Evolutionary conservation across 1,140 invertebrate genomes (phyloP).

Genomic region (Hycleus cichorii): DNA sequence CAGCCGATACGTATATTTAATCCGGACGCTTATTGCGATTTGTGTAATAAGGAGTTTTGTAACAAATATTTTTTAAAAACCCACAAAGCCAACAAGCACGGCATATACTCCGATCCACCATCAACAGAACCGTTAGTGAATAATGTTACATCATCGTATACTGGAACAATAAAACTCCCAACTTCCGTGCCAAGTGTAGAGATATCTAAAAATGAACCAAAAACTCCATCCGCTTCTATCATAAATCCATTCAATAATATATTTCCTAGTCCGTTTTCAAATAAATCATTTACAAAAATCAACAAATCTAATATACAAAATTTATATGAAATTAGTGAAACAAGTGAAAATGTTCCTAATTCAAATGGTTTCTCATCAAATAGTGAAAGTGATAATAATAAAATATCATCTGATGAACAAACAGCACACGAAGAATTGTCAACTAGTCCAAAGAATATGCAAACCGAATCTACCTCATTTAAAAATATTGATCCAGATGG

Average conservation of each 20-base stretch:
- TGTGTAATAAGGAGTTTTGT: constrained; percentile 98
- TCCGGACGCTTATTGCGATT: constrained; percentile 89
- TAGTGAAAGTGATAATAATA: constrained; percentile 25
- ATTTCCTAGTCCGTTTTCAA: constrained; percentile 30
- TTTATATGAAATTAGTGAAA: constrained; percentile 21
- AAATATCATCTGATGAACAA: constrained; percentile 24
- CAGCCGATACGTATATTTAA: constrained; percentile 82
- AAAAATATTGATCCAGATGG: constrained; percentile 34
- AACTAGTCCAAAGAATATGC: constrained; percentile 28
- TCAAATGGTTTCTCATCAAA: constrained; percentile 30
- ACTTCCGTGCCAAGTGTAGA: constrained; percentile 38
- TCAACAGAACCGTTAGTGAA: constrained; percentile 34
- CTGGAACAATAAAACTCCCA: constrained; percentile 30
- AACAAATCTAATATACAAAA: constrained; percentile 17
- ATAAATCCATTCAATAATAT: constrained; percentile 29
- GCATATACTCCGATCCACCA: constrained; percentile 66
- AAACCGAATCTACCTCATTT: constrained; percentile 34
- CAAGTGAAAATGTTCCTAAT: constrained; percentile 22
- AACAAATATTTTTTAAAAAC: constrained; percentile 99
- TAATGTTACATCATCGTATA: constrained; percentile 16
- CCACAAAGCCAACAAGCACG: constrained; percentile 92
- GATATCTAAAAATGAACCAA: constrained; percentile 37
- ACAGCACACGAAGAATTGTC: constrained; percentile 19
- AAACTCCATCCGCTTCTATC: constrained; percentile 27
- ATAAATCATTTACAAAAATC: constrained; percentile 24